Evolutionary conservation across 2,888 invertebrate genomes (phyloP).

Genomic region (Cryptus armator): DNA sequence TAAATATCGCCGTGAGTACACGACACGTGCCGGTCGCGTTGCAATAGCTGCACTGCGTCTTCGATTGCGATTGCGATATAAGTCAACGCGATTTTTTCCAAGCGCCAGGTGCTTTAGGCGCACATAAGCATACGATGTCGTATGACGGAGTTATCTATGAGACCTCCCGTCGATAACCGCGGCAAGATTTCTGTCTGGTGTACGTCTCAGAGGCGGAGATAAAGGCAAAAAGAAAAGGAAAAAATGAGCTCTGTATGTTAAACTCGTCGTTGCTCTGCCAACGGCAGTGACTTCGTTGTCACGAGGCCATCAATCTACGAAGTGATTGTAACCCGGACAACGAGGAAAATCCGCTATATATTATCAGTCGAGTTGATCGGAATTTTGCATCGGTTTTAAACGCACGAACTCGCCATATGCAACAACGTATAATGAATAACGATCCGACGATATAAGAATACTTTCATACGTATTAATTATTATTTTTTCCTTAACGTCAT

Average conservation of each 20-base stretch:
- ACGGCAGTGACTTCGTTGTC: not conserved
- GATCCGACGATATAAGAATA: slow-evolving; percentile 15
- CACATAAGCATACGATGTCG: not conserved
- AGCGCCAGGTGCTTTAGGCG: not conserved
- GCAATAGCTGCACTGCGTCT: slow-evolving; percentile 13
- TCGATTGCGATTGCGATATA: not conserved
- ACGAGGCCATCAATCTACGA: slow-evolving; percentile 28
- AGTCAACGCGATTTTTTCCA: not conserved
- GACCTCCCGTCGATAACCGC: not conserved
- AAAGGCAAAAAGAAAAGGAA: not conserved
- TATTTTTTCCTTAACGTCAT: not conserved
- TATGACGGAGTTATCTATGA: too few relatives aligned
- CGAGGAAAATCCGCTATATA: not conserved
- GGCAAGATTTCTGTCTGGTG: not conserved
- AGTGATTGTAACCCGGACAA: slow-evolving; percentile 20
- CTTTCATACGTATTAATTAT: not conserved
- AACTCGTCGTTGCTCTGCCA: slow-evolving; percentile 12
- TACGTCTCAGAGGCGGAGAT: slow-evolving; percentile 5
- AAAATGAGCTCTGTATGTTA: not conserved
- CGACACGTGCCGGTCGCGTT: slow-evolving; percentile 29
- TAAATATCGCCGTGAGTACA: not conserved
- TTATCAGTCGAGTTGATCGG: not conserved
- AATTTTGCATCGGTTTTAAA: slow-evolving; percentile 1
- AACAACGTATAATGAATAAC: not conserved
- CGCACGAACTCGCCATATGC: not conserved